Evolutionary conservation across 2,113 vertebrate genomes (phyloP).

Genomic region (Noturus placidus): DNA sequence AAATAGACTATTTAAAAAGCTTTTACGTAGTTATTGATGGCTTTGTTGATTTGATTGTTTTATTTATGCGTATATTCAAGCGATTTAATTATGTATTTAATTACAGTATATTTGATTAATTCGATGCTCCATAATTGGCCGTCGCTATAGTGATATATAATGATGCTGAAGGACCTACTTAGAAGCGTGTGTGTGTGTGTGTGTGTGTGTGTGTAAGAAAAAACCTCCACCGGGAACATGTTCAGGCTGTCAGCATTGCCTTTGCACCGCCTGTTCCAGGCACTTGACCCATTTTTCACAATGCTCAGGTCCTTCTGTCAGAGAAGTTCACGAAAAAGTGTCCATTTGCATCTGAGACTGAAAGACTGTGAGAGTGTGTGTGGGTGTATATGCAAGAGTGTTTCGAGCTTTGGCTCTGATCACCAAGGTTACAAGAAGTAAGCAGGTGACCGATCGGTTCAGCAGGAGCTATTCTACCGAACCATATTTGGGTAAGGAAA

Average conservation of each 20-base stretch:
- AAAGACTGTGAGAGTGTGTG: neutral
- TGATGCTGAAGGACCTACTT: neutral
- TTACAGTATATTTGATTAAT: neutral
- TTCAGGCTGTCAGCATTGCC: conserved; percentile 6
- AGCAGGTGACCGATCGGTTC: conserved; percentile 33
- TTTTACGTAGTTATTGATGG: neutral
- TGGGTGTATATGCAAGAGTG: neutral
- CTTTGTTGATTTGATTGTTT: neutral
- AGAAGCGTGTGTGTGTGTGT: neutral
- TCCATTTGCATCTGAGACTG: neutral
- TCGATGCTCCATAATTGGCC: neutral
- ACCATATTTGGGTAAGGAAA: neutral
- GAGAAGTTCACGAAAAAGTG: conserved; percentile 10
- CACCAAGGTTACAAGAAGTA: conserved; percentile 25
- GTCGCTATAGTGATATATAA: neutral
- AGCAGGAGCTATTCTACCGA: neutral
- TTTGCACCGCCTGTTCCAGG: neutral
- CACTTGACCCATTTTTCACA: conserved; percentile 35
- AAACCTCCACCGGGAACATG: neutral
- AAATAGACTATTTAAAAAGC: neutral
- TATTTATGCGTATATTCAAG: neutral
- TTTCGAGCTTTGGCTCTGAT: neutral
- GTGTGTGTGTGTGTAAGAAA: neutral
- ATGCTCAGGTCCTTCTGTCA: conserved; percentile 10
- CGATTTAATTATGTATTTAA: conserved; percentile 3